These are phyloP conservation scores for Agelaius tricolor DNA, from an alignment of 2,113 vertebrate genomes.

Conservation along the genomic window DNA sequence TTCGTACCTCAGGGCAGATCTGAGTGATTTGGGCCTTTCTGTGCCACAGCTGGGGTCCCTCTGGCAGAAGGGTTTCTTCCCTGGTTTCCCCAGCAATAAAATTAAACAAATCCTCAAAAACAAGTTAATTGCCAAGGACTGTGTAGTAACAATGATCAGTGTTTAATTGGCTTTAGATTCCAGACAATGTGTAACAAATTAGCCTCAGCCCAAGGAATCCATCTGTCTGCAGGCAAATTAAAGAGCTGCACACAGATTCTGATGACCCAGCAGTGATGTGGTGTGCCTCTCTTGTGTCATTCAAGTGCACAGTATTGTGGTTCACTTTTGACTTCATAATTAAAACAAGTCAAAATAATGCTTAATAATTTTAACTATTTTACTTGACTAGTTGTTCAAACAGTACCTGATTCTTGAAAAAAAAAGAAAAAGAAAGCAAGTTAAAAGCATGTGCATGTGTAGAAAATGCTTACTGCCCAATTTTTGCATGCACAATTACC, in stretches of 20 bases:
- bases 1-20: background rate
- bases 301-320: background rate
- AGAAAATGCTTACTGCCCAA: constrained; percentile 13
- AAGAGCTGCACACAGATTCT: background rate
- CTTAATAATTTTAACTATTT: background rate
- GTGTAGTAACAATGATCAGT: background rate
- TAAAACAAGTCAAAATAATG: background rate
- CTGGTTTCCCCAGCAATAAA: background rate
- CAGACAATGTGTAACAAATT: constrained; percentile 36
- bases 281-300: background rate
- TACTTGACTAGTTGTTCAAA: background rate
- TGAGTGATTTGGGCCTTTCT: background rate
- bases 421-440: background rate
- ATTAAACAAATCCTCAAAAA: constrained; percentile 22
- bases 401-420: background rate
- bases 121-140: constrained; percentile 10
- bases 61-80: background rate
- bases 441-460: background rate
- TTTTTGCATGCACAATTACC: constrained; percentile 50
- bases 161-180: constrained; percentile 33
- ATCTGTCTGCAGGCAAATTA: constrained; percentile 17
- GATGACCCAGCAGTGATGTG: constrained; percentile 15
- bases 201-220: constrained; percentile 12
- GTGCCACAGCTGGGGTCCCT: background rate
- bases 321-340: background rate